Evolutionary conservation across 2,113 vertebrate species (phyloP).

Genomic region (Bufo bufo): DNA sequence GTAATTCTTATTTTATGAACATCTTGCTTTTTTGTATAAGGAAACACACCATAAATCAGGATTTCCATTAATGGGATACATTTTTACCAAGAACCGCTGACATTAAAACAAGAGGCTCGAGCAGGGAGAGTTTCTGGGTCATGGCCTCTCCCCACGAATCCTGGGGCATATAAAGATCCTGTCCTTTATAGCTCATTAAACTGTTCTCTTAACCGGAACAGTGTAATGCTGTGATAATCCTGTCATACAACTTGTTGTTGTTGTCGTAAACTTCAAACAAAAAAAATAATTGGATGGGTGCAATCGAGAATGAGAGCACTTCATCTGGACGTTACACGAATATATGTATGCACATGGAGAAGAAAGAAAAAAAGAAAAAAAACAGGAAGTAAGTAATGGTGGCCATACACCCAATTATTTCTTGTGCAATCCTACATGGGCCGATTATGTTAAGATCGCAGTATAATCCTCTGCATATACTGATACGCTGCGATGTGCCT

Average conservation of each 20-base stretch:
- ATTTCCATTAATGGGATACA: slow-evolving; percentile 58
- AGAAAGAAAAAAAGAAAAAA: too few relatives aligned
- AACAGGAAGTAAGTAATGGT: not conserved
- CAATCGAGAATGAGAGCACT: not conserved
- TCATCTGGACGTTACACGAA: not conserved
- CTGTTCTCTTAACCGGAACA: slow-evolving; percentile 34
- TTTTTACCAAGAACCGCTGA: slow-evolving; percentile 57
- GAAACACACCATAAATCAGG: slow-evolving; percentile 58
- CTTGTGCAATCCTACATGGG: not conserved
- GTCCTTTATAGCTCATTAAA: slow-evolving; percentile 55
- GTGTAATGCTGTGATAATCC: slow-evolving; percentile 41
- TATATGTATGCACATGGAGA: not conserved
- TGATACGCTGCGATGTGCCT: too few relatives aligned
- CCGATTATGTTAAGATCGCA: not conserved
- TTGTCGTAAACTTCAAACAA: slow-evolving; percentile 40
- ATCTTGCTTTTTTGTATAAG: slow-evolving; percentile 57
- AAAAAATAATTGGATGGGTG: slow-evolving; percentile 29
- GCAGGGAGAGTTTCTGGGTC: slow-evolving; percentile 54
- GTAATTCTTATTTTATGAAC: slow-evolving; percentile 56
- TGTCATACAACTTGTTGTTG: slow-evolving; percentile 37
- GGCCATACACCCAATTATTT: not conserved
- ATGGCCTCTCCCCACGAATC: slow-evolving; percentile 47
- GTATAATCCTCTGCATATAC: not conserved
- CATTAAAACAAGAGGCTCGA: slow-evolving; percentile 56
- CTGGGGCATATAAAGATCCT: slow-evolving; percentile 50